Evolutionary conservation across 2,888 invertebrate species (phyloP).

Genomic region (Drosophila kanekoi): DNA sequence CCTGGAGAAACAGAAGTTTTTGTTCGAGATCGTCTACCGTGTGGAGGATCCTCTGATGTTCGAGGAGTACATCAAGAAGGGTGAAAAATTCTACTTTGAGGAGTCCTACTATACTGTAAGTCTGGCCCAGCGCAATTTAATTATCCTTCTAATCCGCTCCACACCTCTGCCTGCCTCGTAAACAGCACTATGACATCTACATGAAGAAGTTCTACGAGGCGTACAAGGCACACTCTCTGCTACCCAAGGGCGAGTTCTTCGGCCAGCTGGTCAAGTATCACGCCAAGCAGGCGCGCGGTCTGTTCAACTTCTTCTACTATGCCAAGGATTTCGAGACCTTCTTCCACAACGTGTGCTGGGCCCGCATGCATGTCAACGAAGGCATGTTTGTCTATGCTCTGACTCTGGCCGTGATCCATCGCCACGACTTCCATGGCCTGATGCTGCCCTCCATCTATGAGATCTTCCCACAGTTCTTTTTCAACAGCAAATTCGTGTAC

Average conservation of each 20-base stretch:
- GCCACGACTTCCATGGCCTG: constrained; percentile 88
- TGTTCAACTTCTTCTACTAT: constrained; percentile 89
- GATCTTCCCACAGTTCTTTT: constrained; percentile 90
- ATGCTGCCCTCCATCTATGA: constrained; percentile 90
- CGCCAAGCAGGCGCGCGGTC: constrained; percentile 86
- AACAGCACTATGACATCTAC: constrained; percentile 60
- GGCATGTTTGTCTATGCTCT: constrained; percentile 89
- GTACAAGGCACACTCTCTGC: constrained; percentile 83
- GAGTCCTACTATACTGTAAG: constrained; percentile 60
- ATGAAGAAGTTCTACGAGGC: constrained; percentile 73
- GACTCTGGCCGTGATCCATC: constrained; percentile 88
- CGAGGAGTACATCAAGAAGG: constrained; percentile 78
- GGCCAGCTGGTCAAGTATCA: constrained; percentile 86
- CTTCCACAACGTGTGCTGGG: constrained; percentile 89
- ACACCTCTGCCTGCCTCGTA: too few species aligned
- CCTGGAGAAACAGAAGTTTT: constrained; percentile 75
- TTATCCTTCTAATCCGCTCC: neutral
- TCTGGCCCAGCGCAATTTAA: neutral
- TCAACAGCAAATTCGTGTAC: constrained; percentile 89
- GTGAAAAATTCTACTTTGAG: constrained; percentile 86
- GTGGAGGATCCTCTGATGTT: constrained; percentile 66
- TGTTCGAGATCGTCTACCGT: constrained; percentile 70
- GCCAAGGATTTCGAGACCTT: constrained; percentile 90
- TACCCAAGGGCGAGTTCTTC: constrained; percentile 87
- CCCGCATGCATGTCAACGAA: constrained; percentile 89